Conservation (phyloP, 2,113 vertebrate genomes). For the Aplodontia rufa region DNA sequence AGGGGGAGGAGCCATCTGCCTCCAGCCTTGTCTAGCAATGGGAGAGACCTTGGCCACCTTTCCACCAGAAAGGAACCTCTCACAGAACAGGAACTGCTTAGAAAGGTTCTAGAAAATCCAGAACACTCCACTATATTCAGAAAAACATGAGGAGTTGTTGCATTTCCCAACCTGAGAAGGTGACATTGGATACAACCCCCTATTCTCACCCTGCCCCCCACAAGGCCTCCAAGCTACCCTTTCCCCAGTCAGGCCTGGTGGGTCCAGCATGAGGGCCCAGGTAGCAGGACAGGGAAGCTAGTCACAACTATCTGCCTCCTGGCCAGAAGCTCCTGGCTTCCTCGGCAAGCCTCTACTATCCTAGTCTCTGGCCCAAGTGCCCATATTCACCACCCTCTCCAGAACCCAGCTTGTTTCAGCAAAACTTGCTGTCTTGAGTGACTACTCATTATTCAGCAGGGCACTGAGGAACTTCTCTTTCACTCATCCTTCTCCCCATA, state of each 20-base stretch:
- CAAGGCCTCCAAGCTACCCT: too few species aligned
- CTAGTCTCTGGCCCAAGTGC: fast-evolving
- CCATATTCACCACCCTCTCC: neutral
- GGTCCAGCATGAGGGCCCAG: neutral
- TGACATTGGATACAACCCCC: neutral
- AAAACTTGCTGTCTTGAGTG: neutral
- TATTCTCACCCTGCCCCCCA: too few species aligned
- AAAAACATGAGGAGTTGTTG: neutral
- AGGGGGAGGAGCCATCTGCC: neutral
- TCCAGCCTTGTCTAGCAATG: neutral
- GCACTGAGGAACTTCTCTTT: neutral
- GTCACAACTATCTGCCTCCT: neutral
- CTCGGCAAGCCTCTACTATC: neutral
- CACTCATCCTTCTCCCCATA: too few species aligned
- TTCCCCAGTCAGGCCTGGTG: too few species aligned
- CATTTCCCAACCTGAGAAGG: neutral
- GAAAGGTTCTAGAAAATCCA: neutral
- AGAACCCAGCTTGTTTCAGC: neutral
- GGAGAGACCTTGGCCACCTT: neutral
- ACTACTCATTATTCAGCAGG: neutral
- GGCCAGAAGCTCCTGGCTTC: neutral
- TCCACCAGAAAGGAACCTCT: neutral
- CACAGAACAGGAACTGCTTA: neutral
- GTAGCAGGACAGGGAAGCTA: too few species aligned
- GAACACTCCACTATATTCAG: neutral